phyloP scores from a whole-genome alignment of 2,888 invertebrate species.

The Tenthredo scrophulariae region DNA sequence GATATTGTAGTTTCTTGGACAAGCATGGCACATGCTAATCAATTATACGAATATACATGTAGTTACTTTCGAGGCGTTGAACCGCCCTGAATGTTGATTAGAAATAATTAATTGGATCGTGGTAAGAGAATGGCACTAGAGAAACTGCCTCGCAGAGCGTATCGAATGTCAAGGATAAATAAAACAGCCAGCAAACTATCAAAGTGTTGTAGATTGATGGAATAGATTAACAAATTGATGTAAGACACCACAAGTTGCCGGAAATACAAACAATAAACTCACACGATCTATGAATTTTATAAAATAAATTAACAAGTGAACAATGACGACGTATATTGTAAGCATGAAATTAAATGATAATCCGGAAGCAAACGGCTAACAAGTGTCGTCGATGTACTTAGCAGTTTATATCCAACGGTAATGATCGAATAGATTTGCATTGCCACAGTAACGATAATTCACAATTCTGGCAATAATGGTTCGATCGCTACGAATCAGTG shows the following conservation, averaged over 20 bases:
- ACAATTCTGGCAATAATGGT: not conserved
- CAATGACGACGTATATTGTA: not conserved
- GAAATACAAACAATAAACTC: not conserved
- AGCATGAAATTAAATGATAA: not conserved
- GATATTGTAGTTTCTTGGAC: constrained; percentile 13
- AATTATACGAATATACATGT: constrained; percentile 6
- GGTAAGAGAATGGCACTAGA: constrained; percentile 46
- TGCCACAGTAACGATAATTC: constrained; percentile 1
- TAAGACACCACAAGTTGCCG: not conserved
- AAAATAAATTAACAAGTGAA: not conserved
- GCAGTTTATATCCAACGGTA: not conserved
- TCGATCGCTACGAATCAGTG: constrained; percentile 14
- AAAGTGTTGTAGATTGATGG: not conserved
- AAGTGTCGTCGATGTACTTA: not conserved
- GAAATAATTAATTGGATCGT: constrained; percentile 50
- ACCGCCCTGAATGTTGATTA: constrained; percentile 49
- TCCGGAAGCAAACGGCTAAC: not conserved
- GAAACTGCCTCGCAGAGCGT: constrained; percentile 44
- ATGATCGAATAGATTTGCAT: not conserved
- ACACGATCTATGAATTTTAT: not conserved
- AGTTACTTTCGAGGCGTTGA: constrained; percentile 46
- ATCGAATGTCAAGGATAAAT: constrained; percentile 52
- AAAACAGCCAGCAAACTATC: not conserved
- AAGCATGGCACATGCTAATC: constrained; percentile 37
- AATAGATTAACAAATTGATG: not conserved